Percentiles rank a stretch among this genome's conserved stretches.
Conservation (phyloP, 2,888 invertebrate species). For the Xylota segnis region DNA sequence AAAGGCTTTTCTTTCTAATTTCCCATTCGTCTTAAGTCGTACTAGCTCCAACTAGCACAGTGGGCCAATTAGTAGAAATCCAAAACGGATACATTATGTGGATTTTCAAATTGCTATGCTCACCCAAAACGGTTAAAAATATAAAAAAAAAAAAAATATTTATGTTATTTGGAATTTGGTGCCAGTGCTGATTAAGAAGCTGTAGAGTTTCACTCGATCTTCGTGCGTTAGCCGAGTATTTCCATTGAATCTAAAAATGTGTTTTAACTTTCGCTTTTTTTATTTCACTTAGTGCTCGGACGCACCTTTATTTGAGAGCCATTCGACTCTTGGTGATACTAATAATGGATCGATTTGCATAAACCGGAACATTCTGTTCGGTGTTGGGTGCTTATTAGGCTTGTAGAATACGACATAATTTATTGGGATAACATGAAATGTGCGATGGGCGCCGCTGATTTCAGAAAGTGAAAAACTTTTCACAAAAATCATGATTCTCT, state of each 20-base stretch:
- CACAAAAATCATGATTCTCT: no score
- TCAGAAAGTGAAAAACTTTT: no score
- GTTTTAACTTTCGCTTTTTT: slow-evolving; percentile 50
- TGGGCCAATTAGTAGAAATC: slow-evolving; percentile 34
- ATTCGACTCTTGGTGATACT: slow-evolving; percentile 11
- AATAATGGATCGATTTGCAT: slow-evolving; percentile 47
- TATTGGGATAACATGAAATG: no score
- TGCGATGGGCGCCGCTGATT: no score
- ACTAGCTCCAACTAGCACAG: slow-evolving; percentile 3
- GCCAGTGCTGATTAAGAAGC: slow-evolving; percentile 44
- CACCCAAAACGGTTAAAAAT: slow-evolving; percentile 26
- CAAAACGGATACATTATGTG: slow-evolving; percentile 16
- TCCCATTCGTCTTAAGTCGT: not conserved
- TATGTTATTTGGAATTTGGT: slow-evolving; percentile 42
- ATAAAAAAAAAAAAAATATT: no score
- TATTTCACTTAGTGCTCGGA: slow-evolving; percentile 20
- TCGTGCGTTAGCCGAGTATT: not conserved
- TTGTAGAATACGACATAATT: not conserved
- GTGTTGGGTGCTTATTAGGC: not conserved
- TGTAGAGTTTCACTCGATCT: slow-evolving; percentile 37
- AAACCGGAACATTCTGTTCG: slow-evolving; percentile 39
- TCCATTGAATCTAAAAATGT: slow-evolving; percentile 1
- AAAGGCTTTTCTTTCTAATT: not conserved
- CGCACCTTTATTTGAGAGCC: slow-evolving; percentile 55
- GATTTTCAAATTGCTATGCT: slow-evolving; percentile 25